Evolutionary conservation across 2,888 invertebrate species (phyloP), one percentile per base, ranked within the genome.

Genomic region (Anarsia innoxiella): DNA sequence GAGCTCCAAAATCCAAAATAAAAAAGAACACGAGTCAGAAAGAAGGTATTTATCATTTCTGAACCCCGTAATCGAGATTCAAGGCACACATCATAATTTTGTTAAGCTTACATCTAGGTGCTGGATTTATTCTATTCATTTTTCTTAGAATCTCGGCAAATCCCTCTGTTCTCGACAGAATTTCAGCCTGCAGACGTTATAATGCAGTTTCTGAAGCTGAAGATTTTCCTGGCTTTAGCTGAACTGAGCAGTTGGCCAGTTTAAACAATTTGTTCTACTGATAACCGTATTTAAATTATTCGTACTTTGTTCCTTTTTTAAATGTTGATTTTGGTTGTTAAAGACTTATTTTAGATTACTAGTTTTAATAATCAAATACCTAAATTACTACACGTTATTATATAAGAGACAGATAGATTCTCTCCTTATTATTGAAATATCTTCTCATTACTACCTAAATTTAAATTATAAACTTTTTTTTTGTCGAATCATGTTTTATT

Each of bases 131-230:
- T 57, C 49, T 53, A 55, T 59, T 55, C 56, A 66, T 64, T 63
- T 67, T 65, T 66, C 64, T 59, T 47, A 42, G 45, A 47, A 46
- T 55, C 51, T 57, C 51, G 41, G 59, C 47, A 68, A 67, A 68
- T 66, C 66, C 63, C 56, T 58, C 53, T 58, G 56, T 51, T 55
- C 60, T 53, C 50, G 46, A 45, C 45, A 45, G 52, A 59, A 56
- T 50, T 52, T 45, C 51, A 45, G 46, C 42, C 52, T 49, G 49
- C 51, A 59, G 55, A 60, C 61, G 60, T 63, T 66, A 61, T 54
- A 58, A 49, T 61, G 60, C 62, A 58, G 54, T 59, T 61, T 56
- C 48, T 48, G 50, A 45, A 56, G 47, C 52, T 44, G 41, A 43
- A 52, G 51, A 41, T 44, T 41, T 49, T 36, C 36, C 46, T 32